A percentile compares a stretch with the other conserved stretches of the same genome.
Conservation (phyloP, 2,797 vertebrate species). For the Monodelphis domestica region DNA sequence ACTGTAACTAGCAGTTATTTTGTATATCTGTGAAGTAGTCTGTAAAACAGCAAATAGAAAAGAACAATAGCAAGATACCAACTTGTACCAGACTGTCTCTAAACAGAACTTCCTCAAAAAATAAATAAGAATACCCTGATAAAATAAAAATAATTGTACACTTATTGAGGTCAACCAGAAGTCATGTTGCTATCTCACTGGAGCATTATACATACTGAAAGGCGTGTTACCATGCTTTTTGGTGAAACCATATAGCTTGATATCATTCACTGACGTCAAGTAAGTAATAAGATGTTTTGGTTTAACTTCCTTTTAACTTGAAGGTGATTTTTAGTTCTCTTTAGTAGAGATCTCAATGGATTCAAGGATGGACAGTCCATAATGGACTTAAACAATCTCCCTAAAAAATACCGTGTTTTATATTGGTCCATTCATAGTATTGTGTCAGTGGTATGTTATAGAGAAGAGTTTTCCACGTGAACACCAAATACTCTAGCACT, state of each 20-base stretch:
- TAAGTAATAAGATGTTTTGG: background rate
- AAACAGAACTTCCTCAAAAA: background rate
- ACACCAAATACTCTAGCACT: background rate
- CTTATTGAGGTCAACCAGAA: background rate
- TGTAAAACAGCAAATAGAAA: background rate
- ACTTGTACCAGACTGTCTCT: background rate
- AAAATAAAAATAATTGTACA: background rate
- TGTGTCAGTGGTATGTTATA: background rate
- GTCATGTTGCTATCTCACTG: background rate
- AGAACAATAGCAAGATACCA: background rate
- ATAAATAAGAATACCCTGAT: background rate
- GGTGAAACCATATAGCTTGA: background rate
- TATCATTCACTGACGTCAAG: background rate
- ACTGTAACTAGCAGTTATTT: background rate
- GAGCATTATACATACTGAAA: background rate
- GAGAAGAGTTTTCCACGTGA: background rate
- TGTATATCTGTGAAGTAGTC: background rate
- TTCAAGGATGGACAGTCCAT: background rate
- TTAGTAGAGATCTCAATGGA: background rate
- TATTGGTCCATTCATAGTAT: background rate
- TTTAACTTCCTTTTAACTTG: no score
- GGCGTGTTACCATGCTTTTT: background rate
- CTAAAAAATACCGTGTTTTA: background rate
- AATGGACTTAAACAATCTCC: background rate
- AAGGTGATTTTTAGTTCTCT: background rate